Base-by-base conservation (phyloP, 92 coral and sea anemone genomes). In the Blastomussa wellsi region DNA sequence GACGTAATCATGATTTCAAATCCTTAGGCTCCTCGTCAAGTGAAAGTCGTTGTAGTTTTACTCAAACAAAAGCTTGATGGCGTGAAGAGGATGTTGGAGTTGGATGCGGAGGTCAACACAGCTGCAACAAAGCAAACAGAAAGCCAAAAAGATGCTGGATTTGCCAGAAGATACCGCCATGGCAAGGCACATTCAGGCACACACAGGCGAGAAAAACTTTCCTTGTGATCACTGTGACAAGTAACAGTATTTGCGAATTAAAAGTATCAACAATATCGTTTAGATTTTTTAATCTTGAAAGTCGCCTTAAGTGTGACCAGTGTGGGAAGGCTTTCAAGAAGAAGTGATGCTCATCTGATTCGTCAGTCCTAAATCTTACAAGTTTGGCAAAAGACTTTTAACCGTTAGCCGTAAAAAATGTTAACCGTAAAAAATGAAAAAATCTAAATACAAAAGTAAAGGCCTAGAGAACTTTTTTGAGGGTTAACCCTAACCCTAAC, bases 131-230 rank as follows among this genome's bases (percentile, higher is more conserved):
- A 53, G 13, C 31, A 28, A 62, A 10, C 14, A 29, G 32, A 2
- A 38, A 20, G 36, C 5, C 48, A 19, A 33, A 2, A 35, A 26
- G 20, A 1, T 79, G 74, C 83, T 79, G 83, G 83, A 41, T 79
- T 79, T 79, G 74, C 74, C 57, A 79, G 15, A 79, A 64, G 62
- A 24, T 17, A 13, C 5, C 2, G 33, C n/a, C 44, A 15, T 79
- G 49, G 28, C 28, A 36, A 64, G 83, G 41, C 83, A 79, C 74
- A 42, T 79, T 22, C 55, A 44, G 22, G 31, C 67, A 1, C 89
- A 86, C 71, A 78, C 84, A 4, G 79, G 84, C 12, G 89, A 86
- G 59, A 85, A 36, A 53, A 69, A 74, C 32, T 70, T 48, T 66
- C 72, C 41, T 17, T 78, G 84, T 35, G 69, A 82, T 24, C 79